phyloP scores from a whole-genome alignment of 2,888 invertebrate genomes.

The Antitype chi region DNA sequence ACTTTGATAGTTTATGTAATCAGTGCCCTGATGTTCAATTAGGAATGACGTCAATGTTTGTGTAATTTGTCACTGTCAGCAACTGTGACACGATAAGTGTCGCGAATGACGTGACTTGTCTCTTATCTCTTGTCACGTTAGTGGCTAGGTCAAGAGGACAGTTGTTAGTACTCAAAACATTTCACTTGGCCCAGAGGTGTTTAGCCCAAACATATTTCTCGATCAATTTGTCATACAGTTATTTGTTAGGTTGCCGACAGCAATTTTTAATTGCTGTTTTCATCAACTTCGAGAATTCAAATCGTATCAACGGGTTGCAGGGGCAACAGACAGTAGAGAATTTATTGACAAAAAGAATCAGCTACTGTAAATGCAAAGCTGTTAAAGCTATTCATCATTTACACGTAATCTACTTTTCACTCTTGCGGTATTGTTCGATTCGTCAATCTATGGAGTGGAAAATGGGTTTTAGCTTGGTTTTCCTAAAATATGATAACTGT shows the following conservation, averaged over 20 bases:
- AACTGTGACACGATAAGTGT: constrained; percentile 24
- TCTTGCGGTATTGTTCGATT: constrained; percentile 45
- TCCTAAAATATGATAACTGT: too few relatives aligned
- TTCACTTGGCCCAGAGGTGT: too few relatives aligned
- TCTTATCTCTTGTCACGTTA: constrained; percentile 26
- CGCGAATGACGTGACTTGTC: constrained; percentile 32
- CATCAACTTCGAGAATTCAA: background rate
- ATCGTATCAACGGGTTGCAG: background rate
- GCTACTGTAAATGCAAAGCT: constrained; percentile 24
- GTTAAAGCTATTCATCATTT: constrained; percentile 47
- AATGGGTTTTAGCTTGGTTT: too few relatives aligned
- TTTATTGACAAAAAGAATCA: constrained; percentile 30
- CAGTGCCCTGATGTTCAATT: constrained; percentile 32
- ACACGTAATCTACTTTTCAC: constrained; percentile 43
- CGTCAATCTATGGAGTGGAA: background rate
- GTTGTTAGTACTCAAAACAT: background rate
- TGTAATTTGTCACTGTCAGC: constrained; percentile 45
- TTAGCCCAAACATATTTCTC: background rate
- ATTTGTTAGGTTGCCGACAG: background rate
- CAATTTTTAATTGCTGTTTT: background rate
- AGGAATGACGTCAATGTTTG: constrained; percentile 44
- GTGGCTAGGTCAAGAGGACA: constrained; percentile 15
- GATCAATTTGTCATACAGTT: background rate
- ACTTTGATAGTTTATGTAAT: constrained; percentile 33
- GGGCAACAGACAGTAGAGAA: background rate